A percentile compares a stretch with the other conserved stretches of the same genome.
phyloP scores from a whole-genome alignment of 1,140 invertebrate species.

The Melitaea cinxia region DNA sequence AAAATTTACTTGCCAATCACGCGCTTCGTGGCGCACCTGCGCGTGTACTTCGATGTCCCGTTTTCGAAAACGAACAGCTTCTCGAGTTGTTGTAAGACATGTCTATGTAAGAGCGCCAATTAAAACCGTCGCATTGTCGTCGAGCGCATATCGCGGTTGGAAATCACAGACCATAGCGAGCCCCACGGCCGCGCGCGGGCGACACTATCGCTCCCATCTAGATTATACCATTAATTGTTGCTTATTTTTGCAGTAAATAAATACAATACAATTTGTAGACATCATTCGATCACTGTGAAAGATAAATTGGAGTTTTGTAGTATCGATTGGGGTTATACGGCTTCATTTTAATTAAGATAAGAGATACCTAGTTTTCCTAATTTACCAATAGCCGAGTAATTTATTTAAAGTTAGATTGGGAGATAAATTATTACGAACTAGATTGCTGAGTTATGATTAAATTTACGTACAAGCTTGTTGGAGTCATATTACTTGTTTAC shows the following conservation, averaged over 20 bases:
- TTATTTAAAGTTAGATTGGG: conserved; percentile 41
- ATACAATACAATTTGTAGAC: conserved; percentile 66
- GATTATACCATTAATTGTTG: conserved; percentile 55
- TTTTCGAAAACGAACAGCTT: conserved; percentile 50
- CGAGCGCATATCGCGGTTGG: conserved; percentile 48
- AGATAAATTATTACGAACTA: conserved; percentile 35
- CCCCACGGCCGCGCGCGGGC: conserved; percentile 28
- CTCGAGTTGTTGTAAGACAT: conserved; percentile 43
- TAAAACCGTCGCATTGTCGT: conserved; percentile 66
- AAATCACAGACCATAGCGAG: conserved; percentile 45
- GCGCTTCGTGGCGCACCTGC: conserved; percentile 47
- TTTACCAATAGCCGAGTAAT: conserved; percentile 36
- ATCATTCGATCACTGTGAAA: conserved; percentile 52
- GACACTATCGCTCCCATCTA: conserved; percentile 42
- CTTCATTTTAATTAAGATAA: conserved; percentile 43
- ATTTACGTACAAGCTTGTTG: conserved; percentile 32
- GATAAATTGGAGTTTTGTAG: conserved; percentile 58
- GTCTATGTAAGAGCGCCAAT: conserved; percentile 64
- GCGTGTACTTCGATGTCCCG: conserved; percentile 40
- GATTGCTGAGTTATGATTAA: conserved; percentile 32
- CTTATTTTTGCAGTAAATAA: conserved; percentile 65
- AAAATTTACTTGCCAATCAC: conserved; percentile 51
- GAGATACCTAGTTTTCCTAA: conserved; percentile 35
- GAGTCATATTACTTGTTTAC: conserved; percentile 36
- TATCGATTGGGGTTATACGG: conserved; percentile 55